A percentile compares a stretch with the other conserved stretches of the same genome.
Conservation (phyloP, 2,113 vertebrate genomes). For the Amazona vittata region DNA sequence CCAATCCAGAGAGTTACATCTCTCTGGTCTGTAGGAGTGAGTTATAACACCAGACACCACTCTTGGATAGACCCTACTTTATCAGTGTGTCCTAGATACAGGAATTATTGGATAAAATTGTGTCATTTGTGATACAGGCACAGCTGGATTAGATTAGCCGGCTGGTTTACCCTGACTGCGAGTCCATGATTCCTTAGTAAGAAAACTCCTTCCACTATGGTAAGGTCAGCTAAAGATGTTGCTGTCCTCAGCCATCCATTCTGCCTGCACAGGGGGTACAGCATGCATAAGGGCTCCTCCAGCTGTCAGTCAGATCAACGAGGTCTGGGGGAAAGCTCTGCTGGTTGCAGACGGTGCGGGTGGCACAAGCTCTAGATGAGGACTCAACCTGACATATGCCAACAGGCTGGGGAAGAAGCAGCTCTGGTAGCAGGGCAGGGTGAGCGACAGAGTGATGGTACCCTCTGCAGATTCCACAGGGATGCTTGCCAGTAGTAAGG, state of each 20-base stretch:
- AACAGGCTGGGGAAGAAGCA: not conserved
- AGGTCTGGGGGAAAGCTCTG: not conserved
- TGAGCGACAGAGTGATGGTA: not conserved
- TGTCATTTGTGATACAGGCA: not conserved
- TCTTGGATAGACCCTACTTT: not conserved
- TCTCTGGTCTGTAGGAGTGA: not conserved
- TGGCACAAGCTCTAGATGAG: rapidly evolving
- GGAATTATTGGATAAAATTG: not conserved
- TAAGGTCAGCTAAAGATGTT: not conserved
- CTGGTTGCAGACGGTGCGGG: not conserved
- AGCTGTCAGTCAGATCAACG: not conserved
- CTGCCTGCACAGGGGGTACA: not conserved
- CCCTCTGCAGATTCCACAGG: not conserved
- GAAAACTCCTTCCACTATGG: not conserved
- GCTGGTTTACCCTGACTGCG: not conserved
- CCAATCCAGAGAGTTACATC: not conserved
- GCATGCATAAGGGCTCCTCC: not conserved
- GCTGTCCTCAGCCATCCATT: not conserved
- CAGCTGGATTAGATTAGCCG: not conserved
- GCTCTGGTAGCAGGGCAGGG: not conserved
- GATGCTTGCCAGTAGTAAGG: not conserved
- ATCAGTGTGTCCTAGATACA: not conserved
- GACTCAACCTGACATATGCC: not conserved
- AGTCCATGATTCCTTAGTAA: not conserved
- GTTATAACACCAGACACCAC: not conserved